Base-by-base conservation (phyloP, 2,888 invertebrate species). In the Eupithecia insigniata region DNA sequence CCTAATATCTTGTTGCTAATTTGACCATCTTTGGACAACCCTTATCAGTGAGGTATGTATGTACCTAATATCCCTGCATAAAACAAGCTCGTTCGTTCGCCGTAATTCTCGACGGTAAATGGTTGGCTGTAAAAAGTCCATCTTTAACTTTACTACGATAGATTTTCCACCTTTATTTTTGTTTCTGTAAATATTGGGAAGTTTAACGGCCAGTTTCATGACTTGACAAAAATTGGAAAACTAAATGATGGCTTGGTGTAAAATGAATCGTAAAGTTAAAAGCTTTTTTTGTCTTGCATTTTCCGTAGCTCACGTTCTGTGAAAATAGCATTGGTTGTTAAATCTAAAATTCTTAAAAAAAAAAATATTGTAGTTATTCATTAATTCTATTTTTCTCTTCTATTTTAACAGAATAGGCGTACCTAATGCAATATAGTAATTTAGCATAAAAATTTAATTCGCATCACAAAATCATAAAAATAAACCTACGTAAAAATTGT, bases 81-180 rank as follows among this genome's bases (percentile, higher is more conserved):
- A 80, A 79, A 77, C 73, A 67, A 66, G 69, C 70, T 75, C 76
- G 74, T 78, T 76, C 74, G 73, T 75, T 73, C 71, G 62, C 76
- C 79, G 72, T 81, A 78, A 75, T 72, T 74, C 76, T 71, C 70
- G 74, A 74, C 75, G 76, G 77, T 68, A 75, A 80, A 79, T 75
- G 78, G 79, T 74, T 77, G 74, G 78, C 70, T 71, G 75, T 79
- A 79, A 80, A 81, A 81, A 79, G 76, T 73, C 69, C 74, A 75
- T 80, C 77, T 77, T 77, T 72, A 72, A 76, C 74, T 79, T 78
- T 81, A 81, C 72, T 76, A 64, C 73, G 64, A 74, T 71, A 71
- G 69, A 66, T 74, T 62, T 74, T 51, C 36, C 65, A 65, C 60
- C 71, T 74, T 69, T 70, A 73, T 68, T 61, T 66, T 69, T 70